Conservation (phyloP, 2,797 vertebrate species). For the Tympanoctomys barrerae region DNA sequence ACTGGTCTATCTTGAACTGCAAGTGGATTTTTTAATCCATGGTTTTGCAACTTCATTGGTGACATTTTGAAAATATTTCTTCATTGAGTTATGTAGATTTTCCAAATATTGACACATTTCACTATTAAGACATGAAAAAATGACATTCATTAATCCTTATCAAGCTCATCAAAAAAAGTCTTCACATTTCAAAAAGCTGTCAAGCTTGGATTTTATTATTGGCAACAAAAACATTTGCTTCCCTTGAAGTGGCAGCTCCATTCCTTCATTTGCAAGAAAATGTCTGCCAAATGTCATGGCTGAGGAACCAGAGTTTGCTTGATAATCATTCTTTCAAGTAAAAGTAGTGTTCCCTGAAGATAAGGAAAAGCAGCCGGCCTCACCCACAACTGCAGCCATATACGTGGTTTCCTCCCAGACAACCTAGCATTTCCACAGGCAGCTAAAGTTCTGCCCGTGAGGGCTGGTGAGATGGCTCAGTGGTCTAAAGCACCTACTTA, state of each 20-base stretch:
- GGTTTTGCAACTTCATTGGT: conserved; percentile 26
- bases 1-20: background rate
- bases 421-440: too few species aligned
- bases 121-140: conserved; percentile 18
- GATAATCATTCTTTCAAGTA: conserved; percentile 7
- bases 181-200: background rate
- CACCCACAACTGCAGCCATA: too few species aligned
- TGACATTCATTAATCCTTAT: background rate
- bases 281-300: background rate
- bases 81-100: background rate
- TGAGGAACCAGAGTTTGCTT: background rate
- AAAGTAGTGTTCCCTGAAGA: background rate
- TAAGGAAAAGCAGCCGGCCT: background rate
- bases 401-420: background rate
- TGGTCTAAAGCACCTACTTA: too few species aligned
- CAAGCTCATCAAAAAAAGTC: background rate
- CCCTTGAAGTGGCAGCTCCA: conserved; percentile 1
- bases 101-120: conserved; percentile 25
- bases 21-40: background rate
- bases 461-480: too few species aligned
- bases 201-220: conserved; percentile 16
- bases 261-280: conserved; percentile 21
- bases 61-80: conserved; percentile 2
- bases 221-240: conserved; percentile 5
- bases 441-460: background rate